phyloP scores from a whole-genome alignment of 2,113 vertebrate genomes.

The Planiliza haematocheilus region DNA sequence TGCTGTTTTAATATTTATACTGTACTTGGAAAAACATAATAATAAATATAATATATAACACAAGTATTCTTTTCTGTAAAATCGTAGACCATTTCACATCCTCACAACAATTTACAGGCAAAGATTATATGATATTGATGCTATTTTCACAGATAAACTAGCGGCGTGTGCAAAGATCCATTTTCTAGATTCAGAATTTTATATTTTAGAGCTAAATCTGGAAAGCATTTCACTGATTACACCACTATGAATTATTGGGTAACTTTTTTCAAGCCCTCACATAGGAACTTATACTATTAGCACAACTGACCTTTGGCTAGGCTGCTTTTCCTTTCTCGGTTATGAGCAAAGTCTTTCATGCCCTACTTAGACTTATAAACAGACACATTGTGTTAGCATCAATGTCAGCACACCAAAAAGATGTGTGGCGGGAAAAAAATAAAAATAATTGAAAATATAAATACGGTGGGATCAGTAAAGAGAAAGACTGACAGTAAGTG shows the following conservation, averaged over 20 bases:
- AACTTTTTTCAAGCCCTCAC: constrained; percentile 12
- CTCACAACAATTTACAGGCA: background rate
- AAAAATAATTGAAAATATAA: constrained; percentile 82
- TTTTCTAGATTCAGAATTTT: too few relatives aligned
- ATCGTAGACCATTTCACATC: background rate
- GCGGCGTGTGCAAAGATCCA: constrained; percentile 32
- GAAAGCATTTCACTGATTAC: constrained; percentile 27
- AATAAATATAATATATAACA: background rate
- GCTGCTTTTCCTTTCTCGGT: constrained; percentile 45
- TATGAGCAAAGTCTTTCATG: constrained; percentile 66
- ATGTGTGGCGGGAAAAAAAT: constrained; percentile 58
- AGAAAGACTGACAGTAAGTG: constrained; percentile 77
- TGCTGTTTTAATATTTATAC: too few relatives aligned
- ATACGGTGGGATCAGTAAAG: constrained; percentile 73
- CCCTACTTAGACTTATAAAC: constrained; percentile 72
- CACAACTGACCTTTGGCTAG: constrained; percentile 41
- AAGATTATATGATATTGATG: constrained; percentile 10
- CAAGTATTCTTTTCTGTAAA: background rate
- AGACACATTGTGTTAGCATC: constrained; percentile 77
- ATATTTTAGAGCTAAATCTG: background rate
- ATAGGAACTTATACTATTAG: constrained; percentile 23
- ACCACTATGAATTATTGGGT: constrained; percentile 13
- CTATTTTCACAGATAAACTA: constrained; percentile 29
- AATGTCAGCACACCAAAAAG: constrained; percentile 72
- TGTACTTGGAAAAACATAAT: background rate